phyloP scores from a whole-genome alignment of 2,888 invertebrate species.

The Heteromurus nitidus region DNA sequence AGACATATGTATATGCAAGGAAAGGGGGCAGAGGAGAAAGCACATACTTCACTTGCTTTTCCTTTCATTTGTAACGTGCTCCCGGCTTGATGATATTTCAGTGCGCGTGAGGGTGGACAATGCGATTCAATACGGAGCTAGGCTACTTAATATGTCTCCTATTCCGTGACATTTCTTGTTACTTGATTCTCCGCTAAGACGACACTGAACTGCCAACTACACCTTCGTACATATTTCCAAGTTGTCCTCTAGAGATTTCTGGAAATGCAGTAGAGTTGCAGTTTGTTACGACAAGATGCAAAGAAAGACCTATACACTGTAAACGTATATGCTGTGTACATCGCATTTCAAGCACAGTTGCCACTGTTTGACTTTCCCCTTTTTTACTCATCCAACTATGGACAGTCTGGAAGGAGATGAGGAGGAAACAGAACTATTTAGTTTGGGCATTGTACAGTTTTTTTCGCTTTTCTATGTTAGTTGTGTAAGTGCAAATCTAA shows the following conservation, averaged over 20 bases:
- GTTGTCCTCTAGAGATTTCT: slow-evolving; percentile 36
- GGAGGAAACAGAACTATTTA: slow-evolving; percentile 18
- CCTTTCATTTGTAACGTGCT: background rate
- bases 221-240: slow-evolving; percentile 22
- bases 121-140: slow-evolving; percentile 45
- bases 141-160: background rate
- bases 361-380: slow-evolving; percentile 38
- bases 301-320: too few relatives aligned
- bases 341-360: background rate
- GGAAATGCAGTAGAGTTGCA: slow-evolving; percentile 47
- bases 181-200: slow-evolving; percentile 10
- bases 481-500: slow-evolving; percentile 21
- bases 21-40: slow-evolving; percentile 2
- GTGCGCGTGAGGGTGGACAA: slow-evolving; percentile 51
- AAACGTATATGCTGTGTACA: background rate
- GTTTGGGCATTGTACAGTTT: background rate
- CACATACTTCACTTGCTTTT: slow-evolving; percentile 7
- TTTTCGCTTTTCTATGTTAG: background rate
- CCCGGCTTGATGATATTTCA: slow-evolving; percentile 7
- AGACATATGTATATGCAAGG: background rate
- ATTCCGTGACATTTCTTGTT: slow-evolving; percentile 39
- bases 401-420: background rate
- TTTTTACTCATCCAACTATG: slow-evolving; percentile 26
- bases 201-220: slow-evolving; percentile 14
- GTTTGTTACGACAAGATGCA: slow-evolving; percentile 17